Percentiles rank a stretch among this genome's conserved stretches.
These are phyloP conservation scores for Cyanoramphus novaezelandiae DNA, from an alignment of 2,113 vertebrate genomes.

Conservation along the genomic window DNA sequence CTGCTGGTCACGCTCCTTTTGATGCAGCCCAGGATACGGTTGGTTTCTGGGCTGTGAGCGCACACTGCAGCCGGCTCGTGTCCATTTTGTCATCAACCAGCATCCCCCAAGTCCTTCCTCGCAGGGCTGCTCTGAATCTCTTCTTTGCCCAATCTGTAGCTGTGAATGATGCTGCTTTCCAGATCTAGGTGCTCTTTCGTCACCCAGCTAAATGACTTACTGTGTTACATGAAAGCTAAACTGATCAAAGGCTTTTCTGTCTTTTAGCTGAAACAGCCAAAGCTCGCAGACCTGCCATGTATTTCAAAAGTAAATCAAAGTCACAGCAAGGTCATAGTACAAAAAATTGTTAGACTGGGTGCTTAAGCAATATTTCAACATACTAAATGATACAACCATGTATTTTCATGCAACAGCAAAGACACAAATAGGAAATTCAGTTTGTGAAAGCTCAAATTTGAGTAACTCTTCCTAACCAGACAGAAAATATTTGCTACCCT, in stretches of 20 bases:
- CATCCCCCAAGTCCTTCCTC: too few species aligned
- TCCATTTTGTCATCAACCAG: too few species aligned
- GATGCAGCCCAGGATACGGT: too few species aligned
- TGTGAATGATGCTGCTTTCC: neutral
- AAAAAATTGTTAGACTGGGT: neutral
- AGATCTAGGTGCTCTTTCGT: neutral
- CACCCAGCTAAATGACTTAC: slow-evolving; percentile 61
- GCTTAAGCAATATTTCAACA: neutral
- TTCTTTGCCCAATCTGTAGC: too few species aligned
- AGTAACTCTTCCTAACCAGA: neutral
- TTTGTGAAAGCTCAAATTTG: neutral
- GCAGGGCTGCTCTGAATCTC: too few species aligned
- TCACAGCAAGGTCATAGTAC: slow-evolving; percentile 71
- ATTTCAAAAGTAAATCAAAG: slow-evolving; percentile 81
- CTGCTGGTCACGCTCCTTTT: too few species aligned
- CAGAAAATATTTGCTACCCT: neutral
- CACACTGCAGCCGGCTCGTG: too few species aligned
- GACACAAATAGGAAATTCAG: neutral
- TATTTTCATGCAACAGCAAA: neutral
- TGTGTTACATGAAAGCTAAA: slow-evolving; percentile 58
- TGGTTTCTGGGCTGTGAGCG: too few species aligned
- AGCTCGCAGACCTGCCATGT: slow-evolving; percentile 71
- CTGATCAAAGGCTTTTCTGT: slow-evolving; percentile 71
- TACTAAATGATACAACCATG: neutral
- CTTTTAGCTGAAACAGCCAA: slow-evolving; percentile 76